These are phyloP conservation scores for Cherax quadricarinatus DNA, from an alignment of 1,140 invertebrate genomes.

Conservation along the genomic window DNA sequence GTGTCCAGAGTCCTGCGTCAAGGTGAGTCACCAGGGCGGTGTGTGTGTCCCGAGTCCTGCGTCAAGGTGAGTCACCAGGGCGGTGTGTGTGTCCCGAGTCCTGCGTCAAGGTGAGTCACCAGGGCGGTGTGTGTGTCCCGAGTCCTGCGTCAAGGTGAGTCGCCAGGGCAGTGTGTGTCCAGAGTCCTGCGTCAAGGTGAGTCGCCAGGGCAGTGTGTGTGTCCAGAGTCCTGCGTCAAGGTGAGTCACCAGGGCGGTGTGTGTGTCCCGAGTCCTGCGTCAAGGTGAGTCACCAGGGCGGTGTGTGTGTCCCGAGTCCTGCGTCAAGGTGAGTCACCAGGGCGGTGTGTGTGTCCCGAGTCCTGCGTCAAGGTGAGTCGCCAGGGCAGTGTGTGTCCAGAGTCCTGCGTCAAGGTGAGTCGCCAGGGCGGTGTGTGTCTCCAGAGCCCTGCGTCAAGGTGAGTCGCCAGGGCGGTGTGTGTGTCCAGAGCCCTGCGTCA, in stretches of 20 bases:
- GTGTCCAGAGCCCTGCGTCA: conserved; percentile 81
- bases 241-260: neutral
- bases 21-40: neutral
- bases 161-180: conserved; percentile 86
- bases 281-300: conserved; percentile 74
- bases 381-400: conserved; percentile 86
- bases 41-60: no score
- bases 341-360: no score
- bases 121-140: no score
- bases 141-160: no score
- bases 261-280: no score
- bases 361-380: no score
- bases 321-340: neutral
- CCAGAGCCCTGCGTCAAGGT: no score
- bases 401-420: conserved; percentile 70
- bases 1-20: conserved; percentile 78
- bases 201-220: conserved; percentile 85
- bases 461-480: conserved; percentile 82
- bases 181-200: conserved; percentile 72
- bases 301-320: conserved; percentile 86
- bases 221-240: conserved; percentile 79
- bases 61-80: conserved; percentile 74
- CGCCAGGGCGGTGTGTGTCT: no score
- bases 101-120: conserved; percentile 1
- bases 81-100: conserved; percentile 87